phyloP scores from a whole-genome alignment of 2,113 vertebrate species.

The Pseudolaguvia tuberculata region DNA sequence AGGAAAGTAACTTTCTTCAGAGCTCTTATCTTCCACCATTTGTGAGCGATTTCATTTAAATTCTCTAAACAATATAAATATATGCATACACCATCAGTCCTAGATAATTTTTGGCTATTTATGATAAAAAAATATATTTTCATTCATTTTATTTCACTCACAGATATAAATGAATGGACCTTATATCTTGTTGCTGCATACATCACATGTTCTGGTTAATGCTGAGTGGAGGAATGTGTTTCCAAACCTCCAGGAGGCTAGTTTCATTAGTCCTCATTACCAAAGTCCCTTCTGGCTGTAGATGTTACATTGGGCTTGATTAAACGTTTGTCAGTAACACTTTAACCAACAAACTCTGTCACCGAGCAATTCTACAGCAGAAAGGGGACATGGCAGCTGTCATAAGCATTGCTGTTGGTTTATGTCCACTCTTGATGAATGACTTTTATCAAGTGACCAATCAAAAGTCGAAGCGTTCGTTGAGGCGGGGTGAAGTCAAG shows the following conservation, averaged over 20 bases:
- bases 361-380: slow-evolving; percentile 36
- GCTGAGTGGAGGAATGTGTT: slow-evolving; percentile 26
- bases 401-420: slow-evolving; percentile 33
- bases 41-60: not conserved
- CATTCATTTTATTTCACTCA: not conserved
- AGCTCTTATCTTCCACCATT: not conserved
- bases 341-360: slow-evolving; percentile 49
- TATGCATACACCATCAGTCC: not conserved
- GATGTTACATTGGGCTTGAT: slow-evolving; percentile 52
- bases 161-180: slow-evolving; percentile 6
- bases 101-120: not conserved
- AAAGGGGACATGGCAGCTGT: slow-evolving; percentile 49
- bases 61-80: not conserved
- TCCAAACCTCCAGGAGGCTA: slow-evolving; percentile 48
- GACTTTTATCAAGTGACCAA: slow-evolving; percentile 50
- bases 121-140: not conserved
- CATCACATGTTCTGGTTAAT: slow-evolving; percentile 25
- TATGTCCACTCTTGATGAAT: slow-evolving; percentile 47
- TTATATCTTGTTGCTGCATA: slow-evolving; percentile 24
- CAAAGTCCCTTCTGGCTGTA: slow-evolving; percentile 48
- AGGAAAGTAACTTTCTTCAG: not conserved
- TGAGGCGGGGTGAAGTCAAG: slow-evolving; percentile 38
- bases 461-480: slow-evolving; percentile 41
- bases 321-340: slow-evolving; percentile 52
- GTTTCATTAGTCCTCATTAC: slow-evolving; percentile 53